These are phyloP conservation scores for Trichonephila clavipes DNA, from an alignment of 1,140 invertebrate genomes.

Conservation along the genomic window DNA sequence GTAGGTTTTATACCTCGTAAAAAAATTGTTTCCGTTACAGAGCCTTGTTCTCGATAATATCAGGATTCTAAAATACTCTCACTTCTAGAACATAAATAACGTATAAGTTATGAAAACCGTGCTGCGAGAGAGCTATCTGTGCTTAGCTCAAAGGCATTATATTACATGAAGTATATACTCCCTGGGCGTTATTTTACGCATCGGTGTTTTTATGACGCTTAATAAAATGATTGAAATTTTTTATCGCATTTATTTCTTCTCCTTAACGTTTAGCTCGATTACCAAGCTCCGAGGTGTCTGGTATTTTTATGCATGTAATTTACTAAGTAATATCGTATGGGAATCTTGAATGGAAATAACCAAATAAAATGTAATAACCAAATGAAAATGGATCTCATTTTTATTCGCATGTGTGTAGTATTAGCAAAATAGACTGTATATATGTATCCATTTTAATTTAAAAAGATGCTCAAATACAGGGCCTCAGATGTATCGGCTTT, in stretches of 20 bases:
- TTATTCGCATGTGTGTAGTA: too few species aligned
- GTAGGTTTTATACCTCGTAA: conserved; percentile 53
- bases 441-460: too few species aligned
- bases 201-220: neutral
- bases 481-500: too few species aligned
- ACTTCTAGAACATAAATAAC: conserved; percentile 61
- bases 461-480: too few species aligned
- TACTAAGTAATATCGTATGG: too few species aligned
- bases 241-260: neutral
- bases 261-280: too few species aligned
- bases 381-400: too few species aligned
- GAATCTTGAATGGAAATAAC: too few species aligned
- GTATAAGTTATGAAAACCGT: conserved; percentile 29
- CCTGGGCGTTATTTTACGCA: conserved; percentile 1
- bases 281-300: too few species aligned
- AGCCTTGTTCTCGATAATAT: conserved; percentile 59
- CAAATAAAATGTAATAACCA: too few species aligned
- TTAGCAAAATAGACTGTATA: too few species aligned
- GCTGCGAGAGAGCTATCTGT: neutral
- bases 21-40: conserved; percentile 30
- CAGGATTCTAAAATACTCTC: conserved; percentile 56
- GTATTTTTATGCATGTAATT: too few species aligned
- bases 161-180: neutral
- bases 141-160: neutral
- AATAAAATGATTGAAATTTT: conserved; percentile 39